These are phyloP conservation scores for Shinisaurus crocodilurus DNA, from an alignment of 2,113 vertebrate genomes.

Conservation along the genomic window DNA sequence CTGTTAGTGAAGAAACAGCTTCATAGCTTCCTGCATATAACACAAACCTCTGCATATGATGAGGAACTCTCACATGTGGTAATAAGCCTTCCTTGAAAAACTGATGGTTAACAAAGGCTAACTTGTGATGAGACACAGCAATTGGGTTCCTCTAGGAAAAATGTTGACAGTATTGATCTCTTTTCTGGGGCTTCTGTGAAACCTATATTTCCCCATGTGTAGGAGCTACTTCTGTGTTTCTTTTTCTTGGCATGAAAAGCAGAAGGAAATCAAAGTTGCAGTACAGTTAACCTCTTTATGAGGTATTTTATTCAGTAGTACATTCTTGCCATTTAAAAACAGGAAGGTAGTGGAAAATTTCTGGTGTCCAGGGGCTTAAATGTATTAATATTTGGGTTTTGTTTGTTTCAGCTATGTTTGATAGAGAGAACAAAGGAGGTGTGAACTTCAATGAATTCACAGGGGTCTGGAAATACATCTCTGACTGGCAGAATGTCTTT, in stretches of 20 bases:
- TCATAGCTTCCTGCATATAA: neutral
- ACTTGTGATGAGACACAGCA: neutral
- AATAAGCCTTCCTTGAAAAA: neutral
- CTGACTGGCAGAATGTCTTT: conserved; percentile 99
- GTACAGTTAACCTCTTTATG: neutral
- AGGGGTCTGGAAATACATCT: conserved; percentile 98
- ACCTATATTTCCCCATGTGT: neutral
- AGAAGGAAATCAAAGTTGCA: neutral
- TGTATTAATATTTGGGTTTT: neutral
- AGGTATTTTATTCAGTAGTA: neutral
- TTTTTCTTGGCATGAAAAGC: neutral
- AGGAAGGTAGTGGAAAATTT: neutral
- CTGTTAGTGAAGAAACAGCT: neutral
- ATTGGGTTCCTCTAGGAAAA: neutral
- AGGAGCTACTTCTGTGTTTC: neutral
- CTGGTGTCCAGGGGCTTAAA: neutral
- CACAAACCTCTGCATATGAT: no score
- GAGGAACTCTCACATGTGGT: neutral
- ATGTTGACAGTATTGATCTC: neutral
- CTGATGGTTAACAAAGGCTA: neutral
- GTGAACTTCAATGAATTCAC: conserved; percentile 98
- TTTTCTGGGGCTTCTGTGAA: neutral
- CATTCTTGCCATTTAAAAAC: neutral
- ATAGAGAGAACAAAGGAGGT: conserved; percentile 96
- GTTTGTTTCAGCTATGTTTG: conserved; percentile 91